Conservation (phyloP, 2,888 invertebrate species). For the Hirtodrosophila confusa region DNA sequence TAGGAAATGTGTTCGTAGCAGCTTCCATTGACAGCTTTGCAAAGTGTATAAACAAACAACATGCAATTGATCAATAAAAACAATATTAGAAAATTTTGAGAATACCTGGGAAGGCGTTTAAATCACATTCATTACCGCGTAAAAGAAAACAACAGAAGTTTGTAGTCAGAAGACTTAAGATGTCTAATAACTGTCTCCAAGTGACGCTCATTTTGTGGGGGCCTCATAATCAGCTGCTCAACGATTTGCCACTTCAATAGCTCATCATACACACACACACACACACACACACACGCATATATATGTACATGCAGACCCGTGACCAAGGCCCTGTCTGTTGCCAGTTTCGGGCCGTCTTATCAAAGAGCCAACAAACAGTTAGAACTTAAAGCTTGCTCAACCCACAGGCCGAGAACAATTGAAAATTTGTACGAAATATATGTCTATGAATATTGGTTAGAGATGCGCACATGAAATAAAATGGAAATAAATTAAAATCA, state of each 20-base stretch:
- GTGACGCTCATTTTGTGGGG: constrained; percentile 6
- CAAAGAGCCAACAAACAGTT: constrained; percentile 63
- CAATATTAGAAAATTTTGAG: too few species aligned
- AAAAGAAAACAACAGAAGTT: too few species aligned
- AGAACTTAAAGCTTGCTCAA: constrained; percentile 71
- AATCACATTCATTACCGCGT: too few species aligned
- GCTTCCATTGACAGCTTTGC: too few species aligned
- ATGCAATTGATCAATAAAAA: too few species aligned
- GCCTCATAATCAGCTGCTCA: constrained; percentile 24
- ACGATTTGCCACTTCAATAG: constrained; percentile 40
- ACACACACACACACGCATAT: neutral
- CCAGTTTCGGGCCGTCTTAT: constrained; percentile 51
- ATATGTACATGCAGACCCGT: constrained; percentile 30
- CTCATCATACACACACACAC: constrained; percentile 20
- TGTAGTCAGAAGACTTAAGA: too few species aligned
- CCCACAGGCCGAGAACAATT: constrained; percentile 35
- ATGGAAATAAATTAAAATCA: too few species aligned
- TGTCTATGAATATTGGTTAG: constrained; percentile 3
- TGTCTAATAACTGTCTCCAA: constrained; percentile 3
- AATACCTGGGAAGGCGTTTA: too few species aligned
- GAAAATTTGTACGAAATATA: constrained; percentile 13
- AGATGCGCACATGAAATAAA: constrained; percentile 15
- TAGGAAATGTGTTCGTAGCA: too few species aligned
- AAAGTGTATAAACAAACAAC: too few species aligned
- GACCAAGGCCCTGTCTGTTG: constrained; percentile 49